Evolutionary conservation across 2,888 invertebrate genomes (phyloP), one percentile per base, ranked within the genome.

Genomic region (Mystacides longicornis): DNA sequence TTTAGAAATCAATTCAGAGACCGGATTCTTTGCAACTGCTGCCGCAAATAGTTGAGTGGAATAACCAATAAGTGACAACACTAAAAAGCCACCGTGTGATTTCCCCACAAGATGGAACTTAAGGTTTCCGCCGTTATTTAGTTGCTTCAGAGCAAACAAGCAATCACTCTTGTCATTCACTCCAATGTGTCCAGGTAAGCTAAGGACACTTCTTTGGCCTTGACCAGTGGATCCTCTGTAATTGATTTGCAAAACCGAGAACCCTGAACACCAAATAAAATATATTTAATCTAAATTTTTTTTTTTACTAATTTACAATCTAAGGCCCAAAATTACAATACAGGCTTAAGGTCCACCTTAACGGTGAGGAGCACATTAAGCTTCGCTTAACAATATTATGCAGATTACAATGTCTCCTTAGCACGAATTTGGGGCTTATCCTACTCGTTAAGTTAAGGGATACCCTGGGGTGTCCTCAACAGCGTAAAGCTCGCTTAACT

Each of bases 51-150:
- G 67, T 53, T 82, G 87, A 7, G 93, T 91, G 73, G 85, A 86
- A 67, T 89, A 89, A 1, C 89, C 93, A 65, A 87, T 86, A 2
- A 95, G 74, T 69, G 93, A 92, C 2, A 87, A 79, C 2, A 87
- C 87, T 0, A 95, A 71, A 70, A 93, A 95, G 21, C 94, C 95
- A 11, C 94, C 95, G 69, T 95, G 93, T 0, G 94, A 94, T 0
- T 94, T 94, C 1, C 95, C 95, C 62, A 77, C 81, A 0, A 92
- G 71, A 14, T 37, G 14, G 3, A 16, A 14, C 14, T 7, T 14
- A 37, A n/a, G 4, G 3, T n/a, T n/a, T n/a, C 37, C 37, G n/a
- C 14, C 16, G 14, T 37, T 16, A 23, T 23, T 11, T 14, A n/a
- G 2, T n/a, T 48, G 3, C 18, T 45, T 11, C 18, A 47, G 37